Percentiles rank a stretch among this genome's conserved stretches.
phyloP scores from a whole-genome alignment of 2,113 vertebrate species.

The Calyptommatus sinebrachiatus region DNA sequence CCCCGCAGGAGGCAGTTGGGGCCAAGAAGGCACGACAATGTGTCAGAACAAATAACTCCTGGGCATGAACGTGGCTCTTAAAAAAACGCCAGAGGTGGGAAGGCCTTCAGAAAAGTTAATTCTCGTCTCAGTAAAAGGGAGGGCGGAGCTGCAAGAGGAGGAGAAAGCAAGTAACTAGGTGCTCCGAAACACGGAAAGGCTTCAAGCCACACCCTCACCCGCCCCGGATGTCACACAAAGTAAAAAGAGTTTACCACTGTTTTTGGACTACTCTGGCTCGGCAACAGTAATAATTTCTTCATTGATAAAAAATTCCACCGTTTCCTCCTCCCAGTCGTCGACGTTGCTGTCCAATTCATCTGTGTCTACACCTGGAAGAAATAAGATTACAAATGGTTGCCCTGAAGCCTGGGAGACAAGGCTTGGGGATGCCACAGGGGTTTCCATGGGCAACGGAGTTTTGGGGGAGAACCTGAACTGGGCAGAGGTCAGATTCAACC shows the following conservation, averaged over 20 bases:
- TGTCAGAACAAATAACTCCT: conserved; percentile 66
- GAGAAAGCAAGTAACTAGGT: not conserved
- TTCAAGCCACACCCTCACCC: not conserved
- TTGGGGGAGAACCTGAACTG: too few species aligned
- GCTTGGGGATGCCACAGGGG: not conserved
- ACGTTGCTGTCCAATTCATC: conserved; percentile 97
- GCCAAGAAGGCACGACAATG: conserved; percentile 80
- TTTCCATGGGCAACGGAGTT: not conserved
- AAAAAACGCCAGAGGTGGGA: conserved; percentile 45
- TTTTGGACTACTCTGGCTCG: conserved; percentile 84
- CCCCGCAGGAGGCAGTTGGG: conserved; percentile 66
- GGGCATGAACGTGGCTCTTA: conserved; percentile 64
- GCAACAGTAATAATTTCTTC: conserved; percentile 96
- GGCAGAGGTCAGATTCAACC: too few species aligned
- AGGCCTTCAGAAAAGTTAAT: conserved; percentile 51
- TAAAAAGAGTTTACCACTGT: conserved; percentile 58
- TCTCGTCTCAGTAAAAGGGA: conserved; percentile 49
- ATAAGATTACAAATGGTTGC: not conserved
- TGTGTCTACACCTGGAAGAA: conserved; percentile 84
- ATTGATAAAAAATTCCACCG: conserved; percentile 98
- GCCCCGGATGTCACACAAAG: not conserved
- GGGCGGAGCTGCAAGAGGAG: conserved; percentile 59
- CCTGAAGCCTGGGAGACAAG: not conserved
- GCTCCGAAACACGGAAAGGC: too few species aligned
- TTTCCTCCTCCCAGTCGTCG: conserved; percentile 98